Percentiles rank a stretch among this genome's conserved stretches.
These are phyloP conservation scores for Melitaea cinxia DNA, from an alignment of 1,140 invertebrate species.

Conservation along the genomic window DNA sequence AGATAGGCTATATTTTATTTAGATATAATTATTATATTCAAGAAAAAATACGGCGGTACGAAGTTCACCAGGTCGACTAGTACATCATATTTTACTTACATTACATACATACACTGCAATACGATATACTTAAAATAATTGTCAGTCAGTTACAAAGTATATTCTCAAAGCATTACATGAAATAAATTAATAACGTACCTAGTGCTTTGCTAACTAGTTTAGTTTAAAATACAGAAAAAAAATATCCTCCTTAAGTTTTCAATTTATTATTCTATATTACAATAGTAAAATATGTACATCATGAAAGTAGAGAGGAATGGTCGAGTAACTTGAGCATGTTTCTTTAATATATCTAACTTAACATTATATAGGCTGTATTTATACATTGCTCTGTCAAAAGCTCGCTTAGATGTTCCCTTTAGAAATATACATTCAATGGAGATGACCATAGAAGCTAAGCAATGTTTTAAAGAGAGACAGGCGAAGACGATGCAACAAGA, in stretches of 20 bases:
- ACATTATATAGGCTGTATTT: constrained; percentile 30
- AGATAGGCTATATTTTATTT: no score
- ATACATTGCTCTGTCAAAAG: constrained; percentile 39
- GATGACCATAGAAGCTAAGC: constrained; percentile 50
- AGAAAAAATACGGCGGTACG: no score
- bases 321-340: constrained; percentile 23
- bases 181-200: no score
- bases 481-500: constrained; percentile 29
- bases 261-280: constrained; percentile 10
- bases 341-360: constrained; percentile 26
- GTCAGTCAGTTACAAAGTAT: no score
- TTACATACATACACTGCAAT: no score
- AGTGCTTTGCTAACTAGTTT: background rate
- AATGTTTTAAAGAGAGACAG: constrained; percentile 53
- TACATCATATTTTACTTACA: no score
- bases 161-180: no score
- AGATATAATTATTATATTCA: no score
- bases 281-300: constrained; percentile 26
- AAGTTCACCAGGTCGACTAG: no score
- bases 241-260: background rate
- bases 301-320: constrained; percentile 36
- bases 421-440: constrained; percentile 58
- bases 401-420: constrained; percentile 40
- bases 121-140: no score
- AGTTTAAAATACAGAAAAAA: background rate